Evolutionary conservation across 2,797 vertebrate species (phyloP), one percentile per base, ranked within the genome.

Genomic region (Carduelis carduelis): DNA sequence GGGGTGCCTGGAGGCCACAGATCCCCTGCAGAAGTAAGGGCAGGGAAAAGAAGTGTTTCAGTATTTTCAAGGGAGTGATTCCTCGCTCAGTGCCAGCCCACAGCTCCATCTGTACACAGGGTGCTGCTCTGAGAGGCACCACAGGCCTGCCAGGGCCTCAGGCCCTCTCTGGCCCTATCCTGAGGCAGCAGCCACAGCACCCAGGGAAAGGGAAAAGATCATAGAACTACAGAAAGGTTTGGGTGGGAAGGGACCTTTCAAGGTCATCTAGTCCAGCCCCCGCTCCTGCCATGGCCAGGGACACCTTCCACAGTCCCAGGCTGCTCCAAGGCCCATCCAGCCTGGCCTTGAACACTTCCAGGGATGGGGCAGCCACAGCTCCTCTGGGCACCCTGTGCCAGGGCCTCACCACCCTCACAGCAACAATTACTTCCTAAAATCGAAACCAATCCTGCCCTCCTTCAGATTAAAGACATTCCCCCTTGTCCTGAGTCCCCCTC

Each of bases 1-100:
- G 37, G 12, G 12, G 44, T 37, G 23, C 9, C 24, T 3, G 1
- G 39, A 41, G 34, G 5, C 30, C 32, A 44, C 8, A 22, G 34
- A 12, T 19, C 34, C 19, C 2, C 2, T 47, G 37, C 22, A 32
- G 57, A 81, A 70, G 8, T 5, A 14, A 28, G 30, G 16, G 4
- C 1, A 1, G 2, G 1, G 1, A 4, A n/a, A 43, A 8, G 2
- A 2, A 18, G 3, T 2, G 3, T 27, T 59, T 27, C 6, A 24
- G 55, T 37, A 14, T 44, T 72, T 77, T 10, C 28, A 22, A 0
- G 3, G 30, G 10, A 2, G 49, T 6, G n/a, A 8, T 8, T 34
- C 30, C 74, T 12, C 5, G 4, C 17, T 9, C 17, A 0, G 17
- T 3, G 47, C 18, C 59, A 12, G 43, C 68, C 32, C 57, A 17